phyloP scores from a whole-genome alignment of 1,140 invertebrate species.

The Neodiprion virginianus region DNA sequence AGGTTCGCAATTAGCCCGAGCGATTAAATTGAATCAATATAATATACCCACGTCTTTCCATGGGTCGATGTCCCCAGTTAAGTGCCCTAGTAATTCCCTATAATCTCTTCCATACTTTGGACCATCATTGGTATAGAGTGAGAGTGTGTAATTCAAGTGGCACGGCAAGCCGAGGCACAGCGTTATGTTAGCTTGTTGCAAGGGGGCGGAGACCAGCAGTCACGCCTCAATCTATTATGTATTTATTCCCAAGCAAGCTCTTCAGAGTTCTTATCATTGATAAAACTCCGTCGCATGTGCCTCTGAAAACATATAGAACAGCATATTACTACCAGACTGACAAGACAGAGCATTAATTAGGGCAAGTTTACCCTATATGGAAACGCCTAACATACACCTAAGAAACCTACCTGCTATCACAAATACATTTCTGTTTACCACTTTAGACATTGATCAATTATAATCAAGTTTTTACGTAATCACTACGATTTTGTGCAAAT shows the following conservation, averaged over 20 bases:
- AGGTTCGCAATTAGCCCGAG: too few species aligned
- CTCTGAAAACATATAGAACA: slow-evolving; percentile 64
- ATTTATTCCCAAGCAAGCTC: slow-evolving; percentile 58
- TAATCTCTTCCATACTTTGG: slow-evolving; percentile 60
- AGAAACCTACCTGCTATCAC: too few species aligned
- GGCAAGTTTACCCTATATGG: neutral
- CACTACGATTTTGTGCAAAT: too few species aligned
- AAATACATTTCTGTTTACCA: too few species aligned
- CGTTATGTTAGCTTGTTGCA: slow-evolving; percentile 53
- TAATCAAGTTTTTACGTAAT: too few species aligned
- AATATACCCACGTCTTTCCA: slow-evolving; percentile 28
- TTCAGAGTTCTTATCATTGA: slow-evolving; percentile 58
- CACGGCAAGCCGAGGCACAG: slow-evolving; percentile 59
- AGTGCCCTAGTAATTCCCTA: slow-evolving; percentile 41
- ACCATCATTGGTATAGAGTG: slow-evolving; percentile 60
- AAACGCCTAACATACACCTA: too few species aligned
- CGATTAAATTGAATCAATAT: neutral
- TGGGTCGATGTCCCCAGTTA: slow-evolving; percentile 37
- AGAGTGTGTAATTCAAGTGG: slow-evolving; percentile 58
- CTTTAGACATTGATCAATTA: too few species aligned
- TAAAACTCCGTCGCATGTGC: slow-evolving; percentile 63
- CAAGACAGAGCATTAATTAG: slow-evolving; percentile 41
- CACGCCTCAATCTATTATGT: slow-evolving; percentile 49
- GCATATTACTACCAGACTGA: slow-evolving; percentile 63
- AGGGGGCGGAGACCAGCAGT: slow-evolving; percentile 53